phyloP scores from a whole-genome alignment of 2,797 vertebrate genomes.

The Eremophila alpestris region DNA sequence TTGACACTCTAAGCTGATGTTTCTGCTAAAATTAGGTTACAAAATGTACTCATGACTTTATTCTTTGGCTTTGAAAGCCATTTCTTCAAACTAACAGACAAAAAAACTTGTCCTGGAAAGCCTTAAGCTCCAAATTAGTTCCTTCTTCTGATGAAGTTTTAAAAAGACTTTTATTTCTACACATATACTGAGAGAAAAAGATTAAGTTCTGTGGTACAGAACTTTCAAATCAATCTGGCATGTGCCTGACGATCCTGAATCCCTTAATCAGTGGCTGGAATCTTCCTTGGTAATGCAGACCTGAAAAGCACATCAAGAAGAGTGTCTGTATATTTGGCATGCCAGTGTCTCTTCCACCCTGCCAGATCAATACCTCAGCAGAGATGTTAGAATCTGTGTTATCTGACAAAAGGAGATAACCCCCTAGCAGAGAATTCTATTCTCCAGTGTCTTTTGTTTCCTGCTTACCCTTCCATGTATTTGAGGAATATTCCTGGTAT shows the following conservation, averaged over 20 bases:
- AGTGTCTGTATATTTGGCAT: background rate
- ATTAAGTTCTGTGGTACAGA: background rate
- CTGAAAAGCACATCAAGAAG: background rate
- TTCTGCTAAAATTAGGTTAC: background rate
- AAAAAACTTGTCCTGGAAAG: background rate
- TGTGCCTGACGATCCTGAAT: background rate
- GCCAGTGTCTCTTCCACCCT: background rate
- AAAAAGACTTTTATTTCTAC: background rate
- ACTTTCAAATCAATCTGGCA: rapidly evolving
- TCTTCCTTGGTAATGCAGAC: background rate
- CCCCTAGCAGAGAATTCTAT: background rate
- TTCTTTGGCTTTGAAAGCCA: background rate
- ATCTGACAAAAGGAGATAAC: background rate
- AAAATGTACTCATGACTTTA: background rate
- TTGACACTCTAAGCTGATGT: background rate
- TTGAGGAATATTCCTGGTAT: background rate
- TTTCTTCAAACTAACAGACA: background rate
- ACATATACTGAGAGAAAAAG: background rate
- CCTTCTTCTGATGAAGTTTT: background rate
- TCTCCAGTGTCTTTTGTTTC: background rate
- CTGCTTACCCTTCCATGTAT: background rate
- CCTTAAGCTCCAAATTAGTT: background rate
- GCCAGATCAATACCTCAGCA: background rate
- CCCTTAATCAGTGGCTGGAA: background rate
- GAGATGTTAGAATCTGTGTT: background rate